A percentile compares a stretch with the other conserved stretches of the same genome.
These are phyloP conservation scores for Bradypodion pumilum DNA, from an alignment of 2,797 vertebrate genomes.

Conservation along the genomic window DNA sequence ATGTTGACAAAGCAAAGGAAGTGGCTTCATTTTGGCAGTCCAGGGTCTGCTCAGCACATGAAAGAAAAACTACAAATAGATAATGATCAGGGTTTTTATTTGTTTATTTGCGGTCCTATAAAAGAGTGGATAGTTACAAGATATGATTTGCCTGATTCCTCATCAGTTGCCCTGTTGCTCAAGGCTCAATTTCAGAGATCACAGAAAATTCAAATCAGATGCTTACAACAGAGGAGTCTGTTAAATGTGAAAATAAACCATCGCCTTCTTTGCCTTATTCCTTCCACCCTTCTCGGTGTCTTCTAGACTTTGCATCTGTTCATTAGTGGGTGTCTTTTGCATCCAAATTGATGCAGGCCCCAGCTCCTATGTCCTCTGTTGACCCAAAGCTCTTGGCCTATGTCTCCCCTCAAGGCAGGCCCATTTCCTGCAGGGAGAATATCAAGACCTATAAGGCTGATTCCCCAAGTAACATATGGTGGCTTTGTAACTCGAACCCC, in stretches of 20 bases:
- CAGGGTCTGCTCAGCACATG: no score
- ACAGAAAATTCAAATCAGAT: constrained; percentile 33
- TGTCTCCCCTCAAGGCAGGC: constrained; percentile 41
- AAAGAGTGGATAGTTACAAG: constrained; percentile 7
- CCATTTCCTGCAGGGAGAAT: constrained; percentile 62
- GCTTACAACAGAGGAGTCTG: background rate
- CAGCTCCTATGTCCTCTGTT: background rate
- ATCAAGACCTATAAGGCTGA: constrained; percentile 79
- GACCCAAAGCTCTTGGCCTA: background rate
- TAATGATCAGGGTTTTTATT: background rate
- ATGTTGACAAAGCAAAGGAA: no score
- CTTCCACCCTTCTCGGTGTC: background rate
- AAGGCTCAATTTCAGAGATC: constrained; percentile 2
- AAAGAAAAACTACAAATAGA: background rate
- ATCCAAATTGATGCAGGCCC: background rate
- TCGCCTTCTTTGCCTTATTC: background rate
- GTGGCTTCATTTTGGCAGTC: no score
- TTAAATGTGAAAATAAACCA: constrained; percentile 12
- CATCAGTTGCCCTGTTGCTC: constrained; percentile 15
- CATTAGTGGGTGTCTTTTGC: background rate
- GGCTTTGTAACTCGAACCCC: constrained; percentile 86
- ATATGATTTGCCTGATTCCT: background rate
- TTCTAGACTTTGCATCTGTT: background rate
- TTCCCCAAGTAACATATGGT: constrained; percentile 84
- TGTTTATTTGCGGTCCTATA: background rate